Conservation (phyloP, 2,797 vertebrate species). For the Eidolon dupreanum region DNA sequence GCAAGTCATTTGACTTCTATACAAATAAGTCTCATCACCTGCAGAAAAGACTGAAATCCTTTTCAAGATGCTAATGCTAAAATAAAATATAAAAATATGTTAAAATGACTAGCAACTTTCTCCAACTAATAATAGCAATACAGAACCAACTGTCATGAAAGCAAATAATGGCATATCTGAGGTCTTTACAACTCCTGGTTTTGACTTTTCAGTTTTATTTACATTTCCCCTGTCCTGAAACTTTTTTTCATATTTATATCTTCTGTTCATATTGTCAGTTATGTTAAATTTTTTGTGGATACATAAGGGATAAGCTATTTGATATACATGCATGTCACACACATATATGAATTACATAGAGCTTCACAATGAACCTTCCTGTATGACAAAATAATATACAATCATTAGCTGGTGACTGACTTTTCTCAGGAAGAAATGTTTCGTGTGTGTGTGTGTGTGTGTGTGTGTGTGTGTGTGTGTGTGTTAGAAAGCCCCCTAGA, state of each 20-base stretch:
- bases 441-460: no score
- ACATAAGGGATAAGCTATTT: neutral
- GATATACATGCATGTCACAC: neutral
- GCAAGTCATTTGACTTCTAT: neutral
- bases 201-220: neutral
- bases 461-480: neutral
- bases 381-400: neutral
- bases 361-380: neutral
- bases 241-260: neutral
- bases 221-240: neutral
- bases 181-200: neutral
- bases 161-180: neutral
- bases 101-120: neutral
- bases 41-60: neutral
- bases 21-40: neutral
- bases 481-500: neutral
- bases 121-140: neutral
- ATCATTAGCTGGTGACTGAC: neutral
- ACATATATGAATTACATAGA: neutral
- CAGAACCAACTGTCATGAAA: neutral
- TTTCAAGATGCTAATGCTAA: neutral
- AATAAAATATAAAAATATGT: neutral
- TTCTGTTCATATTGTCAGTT: neutral
- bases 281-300: slow-evolving; percentile 14
- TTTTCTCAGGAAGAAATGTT: neutral